Percentiles rank a stretch among this genome's conserved stretches.
phyloP scores from a whole-genome alignment of 2,797 vertebrate genomes.

The Sus cebifrons region DNA sequence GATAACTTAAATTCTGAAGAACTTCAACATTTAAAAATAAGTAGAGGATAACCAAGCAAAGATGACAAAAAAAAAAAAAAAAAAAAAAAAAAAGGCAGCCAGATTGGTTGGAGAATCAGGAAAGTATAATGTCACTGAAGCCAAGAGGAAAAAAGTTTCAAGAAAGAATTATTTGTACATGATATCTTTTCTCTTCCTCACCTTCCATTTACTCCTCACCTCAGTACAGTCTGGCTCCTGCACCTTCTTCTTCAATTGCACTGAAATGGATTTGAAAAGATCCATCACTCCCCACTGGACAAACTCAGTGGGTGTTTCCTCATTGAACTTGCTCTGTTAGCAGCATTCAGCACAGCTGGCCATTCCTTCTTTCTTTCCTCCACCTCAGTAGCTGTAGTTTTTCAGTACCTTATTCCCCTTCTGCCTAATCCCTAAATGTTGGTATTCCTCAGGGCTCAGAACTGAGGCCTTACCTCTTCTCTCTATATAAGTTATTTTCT shows the following conservation, averaged over 20 bases:
- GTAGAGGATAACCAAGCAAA: neutral
- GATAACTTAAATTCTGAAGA: neutral
- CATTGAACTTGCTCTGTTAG: neutral
- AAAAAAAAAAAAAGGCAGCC: neutral
- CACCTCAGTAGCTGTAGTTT: neutral
- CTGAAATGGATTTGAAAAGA: conserved; percentile 16
- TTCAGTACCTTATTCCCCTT: neutral
- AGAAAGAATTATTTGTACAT: neutral
- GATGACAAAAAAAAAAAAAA: neutral
- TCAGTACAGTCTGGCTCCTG: neutral
- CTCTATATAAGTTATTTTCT: conserved; percentile 27
- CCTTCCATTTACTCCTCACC: neutral
- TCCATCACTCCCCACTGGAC: neutral
- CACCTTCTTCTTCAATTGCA: neutral
- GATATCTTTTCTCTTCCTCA: neutral
- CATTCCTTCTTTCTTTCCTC: neutral
- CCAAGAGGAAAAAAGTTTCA: conserved; percentile 5
- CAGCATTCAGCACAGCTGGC: neutral
- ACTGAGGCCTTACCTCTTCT: neutral
- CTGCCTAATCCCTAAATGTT: conserved; percentile 6
- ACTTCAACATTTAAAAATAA: conserved; percentile 22
- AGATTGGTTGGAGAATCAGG: neutral
- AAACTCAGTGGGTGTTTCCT: neutral
- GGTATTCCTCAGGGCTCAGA: conserved; percentile 18
- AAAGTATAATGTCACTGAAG: neutral